phyloP scores from a whole-genome alignment of 2,797 vertebrate species.

The Propithecus perrieri region DNA sequence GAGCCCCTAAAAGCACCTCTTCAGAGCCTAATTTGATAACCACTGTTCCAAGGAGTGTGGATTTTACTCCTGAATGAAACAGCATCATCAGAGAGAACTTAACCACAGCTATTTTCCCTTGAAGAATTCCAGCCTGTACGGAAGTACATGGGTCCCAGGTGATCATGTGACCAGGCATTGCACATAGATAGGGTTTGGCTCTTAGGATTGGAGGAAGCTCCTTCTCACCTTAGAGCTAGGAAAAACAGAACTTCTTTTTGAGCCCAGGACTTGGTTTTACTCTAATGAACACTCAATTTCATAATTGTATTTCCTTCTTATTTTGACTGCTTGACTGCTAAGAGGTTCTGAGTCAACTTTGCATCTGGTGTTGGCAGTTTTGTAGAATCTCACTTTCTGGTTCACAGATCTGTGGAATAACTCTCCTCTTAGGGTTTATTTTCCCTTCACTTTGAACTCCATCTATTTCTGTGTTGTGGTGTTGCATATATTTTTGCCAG shows the following conservation, averaged over 20 bases:
- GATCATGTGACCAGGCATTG: neutral
- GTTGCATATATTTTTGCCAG: slow-evolving; percentile 42
- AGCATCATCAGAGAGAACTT: neutral
- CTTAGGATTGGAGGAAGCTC: neutral
- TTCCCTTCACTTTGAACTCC: slow-evolving; percentile 39
- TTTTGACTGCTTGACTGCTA: neutral
- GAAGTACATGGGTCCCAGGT: neutral
- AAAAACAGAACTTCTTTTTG: neutral
- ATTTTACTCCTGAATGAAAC: neutral
- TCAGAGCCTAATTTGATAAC: neutral
- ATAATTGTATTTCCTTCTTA: slow-evolving; percentile 7
- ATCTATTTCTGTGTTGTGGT: neutral
- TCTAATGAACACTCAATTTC: neutral
- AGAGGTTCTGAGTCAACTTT: neutral
- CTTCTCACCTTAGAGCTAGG: neutral
- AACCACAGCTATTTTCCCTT: neutral
- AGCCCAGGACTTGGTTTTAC: neutral
- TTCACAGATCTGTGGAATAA: neutral
- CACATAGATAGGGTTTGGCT: neutral
- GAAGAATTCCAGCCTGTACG: neutral
- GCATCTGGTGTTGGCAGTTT: neutral
- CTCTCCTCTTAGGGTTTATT: neutral
- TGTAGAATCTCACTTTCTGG: neutral
- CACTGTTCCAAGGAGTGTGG: neutral
- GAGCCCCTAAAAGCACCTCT: neutral